Conservation (phyloP, 2,888 invertebrate species). For the Poecilobothrus nobilitatus region DNA sequence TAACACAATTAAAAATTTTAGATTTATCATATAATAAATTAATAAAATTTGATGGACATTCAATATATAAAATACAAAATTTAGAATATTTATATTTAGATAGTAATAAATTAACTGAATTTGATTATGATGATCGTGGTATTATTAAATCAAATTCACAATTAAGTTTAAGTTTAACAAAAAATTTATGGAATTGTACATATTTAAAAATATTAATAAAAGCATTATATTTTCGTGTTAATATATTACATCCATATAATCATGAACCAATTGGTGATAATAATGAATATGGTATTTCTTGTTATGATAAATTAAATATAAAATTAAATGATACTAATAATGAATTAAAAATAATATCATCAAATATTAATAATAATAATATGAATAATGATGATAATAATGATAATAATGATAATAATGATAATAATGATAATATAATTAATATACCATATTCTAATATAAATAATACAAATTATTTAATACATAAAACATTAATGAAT, state of each 20-base stretch:
- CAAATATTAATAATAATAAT: neutral
- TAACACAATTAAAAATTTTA: conserved; percentile 1
- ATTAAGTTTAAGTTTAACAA: neutral
- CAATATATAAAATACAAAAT: neutral
- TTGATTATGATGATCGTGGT: conserved; percentile 4
- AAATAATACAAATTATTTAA: neutral
- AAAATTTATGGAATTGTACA: neutral
- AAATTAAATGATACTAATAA: neutral
- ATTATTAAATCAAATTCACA: neutral
- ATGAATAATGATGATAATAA: too few species aligned
- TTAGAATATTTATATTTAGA: neutral
- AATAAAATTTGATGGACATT: neutral
- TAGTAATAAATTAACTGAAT: neutral
- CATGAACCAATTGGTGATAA: neutral
- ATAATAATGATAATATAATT: neutral
- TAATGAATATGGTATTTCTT: neutral
- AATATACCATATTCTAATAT: neutral
- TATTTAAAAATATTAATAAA: neutral
- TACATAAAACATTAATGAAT: neutral
- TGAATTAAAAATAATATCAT: too few species aligned
- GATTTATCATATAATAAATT: neutral
- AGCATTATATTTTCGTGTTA: neutral
- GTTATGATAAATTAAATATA: neutral
- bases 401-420: too few species aligned
- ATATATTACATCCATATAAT: neutral